Evolutionary conservation across 2,113 vertebrate species (phyloP), one percentile per base, ranked within the genome.

Genomic region (Cepphus grylle): DNA sequence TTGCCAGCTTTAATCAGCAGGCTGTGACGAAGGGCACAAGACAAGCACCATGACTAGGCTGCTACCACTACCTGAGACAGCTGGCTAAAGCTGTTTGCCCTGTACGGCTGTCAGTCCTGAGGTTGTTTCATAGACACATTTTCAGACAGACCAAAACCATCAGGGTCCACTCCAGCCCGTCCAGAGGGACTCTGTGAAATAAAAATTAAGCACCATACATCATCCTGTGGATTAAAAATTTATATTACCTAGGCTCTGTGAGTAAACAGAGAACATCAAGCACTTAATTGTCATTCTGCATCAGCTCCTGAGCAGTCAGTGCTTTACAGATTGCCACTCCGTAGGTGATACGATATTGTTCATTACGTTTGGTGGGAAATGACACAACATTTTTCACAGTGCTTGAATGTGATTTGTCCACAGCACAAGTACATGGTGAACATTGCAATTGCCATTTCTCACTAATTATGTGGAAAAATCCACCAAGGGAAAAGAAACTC

Each of bases 391-490:
- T 94, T 92, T 87, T 93, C 65, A 83, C 66, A 70, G 55, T 45
- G 34, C 20, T 86, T 90, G 15, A 80, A 65, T 29, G 34, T 66
- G 59, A 90, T 92, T 93, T 96, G 56, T 69, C 79, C 34, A 36
- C 50, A 93, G 65, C 29, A 42, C 55, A 89, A 91, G 84, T 81
- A 91, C 65, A 58, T 26, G 9, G 80, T 58, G 86, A 86, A 74
- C 61, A 38, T 18, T 66, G 32, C 47, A 88, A 63, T 30, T 91
- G 71, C 52, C 42, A 87, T 86, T 94, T 95, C 83, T 93, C 45
- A 43, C 65, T 91, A 91, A 91, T 86, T 84, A 89, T 15, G 23
- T 81, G 83, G 73, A 81, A 97, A 96, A 92, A 94, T 62, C 29
- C 82, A 92, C 49, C 0, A 0, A 71, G 42, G 38, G 58, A 32